These are phyloP conservation scores for Zaprionus capensis DNA, from an alignment of 1,140 invertebrate species.

Conservation along the genomic window DNA sequence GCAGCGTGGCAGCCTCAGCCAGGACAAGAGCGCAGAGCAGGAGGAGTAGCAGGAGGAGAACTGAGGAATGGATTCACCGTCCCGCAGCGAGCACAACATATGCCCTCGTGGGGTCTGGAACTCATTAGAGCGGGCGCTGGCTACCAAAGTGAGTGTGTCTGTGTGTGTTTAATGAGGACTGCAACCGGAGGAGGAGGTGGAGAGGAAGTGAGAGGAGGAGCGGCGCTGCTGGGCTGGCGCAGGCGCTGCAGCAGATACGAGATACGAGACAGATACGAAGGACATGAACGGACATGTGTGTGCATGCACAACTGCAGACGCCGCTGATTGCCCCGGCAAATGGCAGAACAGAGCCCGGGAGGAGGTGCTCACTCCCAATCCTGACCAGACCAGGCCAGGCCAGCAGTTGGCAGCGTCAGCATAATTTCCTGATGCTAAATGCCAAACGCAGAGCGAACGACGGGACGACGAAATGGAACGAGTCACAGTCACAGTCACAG, in stretches of 20 bases:
- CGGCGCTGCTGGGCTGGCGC: conserved; percentile 39
- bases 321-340: conserved; percentile 70
- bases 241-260: conserved; percentile 58
- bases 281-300: conserved; percentile 44
- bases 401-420: conserved; percentile 79
- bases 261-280: conserved; percentile 60
- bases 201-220: not conserved
- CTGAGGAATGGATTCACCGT: conserved; percentile 28
- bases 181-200: conserved; percentile 11
- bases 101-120: conserved; percentile 62
- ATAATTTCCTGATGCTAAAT: conserved; percentile 84
- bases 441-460: conserved; percentile 70
- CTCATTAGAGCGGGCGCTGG: conserved; percentile 72
- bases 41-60: not conserved
- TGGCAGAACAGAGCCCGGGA: conserved; percentile 2
- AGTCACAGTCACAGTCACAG: not conserved
- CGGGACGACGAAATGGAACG: conserved; percentile 34
- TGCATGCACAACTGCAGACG: conserved; percentile 77
- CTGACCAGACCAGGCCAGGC: conserved; percentile 34
- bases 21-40: not conserved
- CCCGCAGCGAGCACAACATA: conserved; percentile 60
- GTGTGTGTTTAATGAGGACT: conserved; percentile 70
- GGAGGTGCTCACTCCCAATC: conserved; percentile 2
- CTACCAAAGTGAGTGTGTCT: not conserved
- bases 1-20: conserved; percentile 32